phyloP scores from a whole-genome alignment of 1,140 invertebrate species.

The Amyelois transitella region DNA sequence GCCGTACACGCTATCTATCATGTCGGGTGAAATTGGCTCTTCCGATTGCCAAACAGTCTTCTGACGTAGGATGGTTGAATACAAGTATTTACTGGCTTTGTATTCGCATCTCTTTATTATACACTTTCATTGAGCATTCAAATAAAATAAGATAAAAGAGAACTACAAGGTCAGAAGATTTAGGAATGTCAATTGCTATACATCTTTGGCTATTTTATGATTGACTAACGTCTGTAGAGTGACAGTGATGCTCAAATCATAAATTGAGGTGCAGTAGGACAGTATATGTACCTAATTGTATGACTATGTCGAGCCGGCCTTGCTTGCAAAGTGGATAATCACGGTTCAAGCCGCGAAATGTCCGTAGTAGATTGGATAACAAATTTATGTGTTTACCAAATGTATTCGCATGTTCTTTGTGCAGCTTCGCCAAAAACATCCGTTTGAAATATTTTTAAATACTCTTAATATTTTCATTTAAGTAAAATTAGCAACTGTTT shows the following conservation, averaged over 20 bases:
- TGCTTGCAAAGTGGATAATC: constrained; percentile 65
- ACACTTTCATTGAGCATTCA: background rate
- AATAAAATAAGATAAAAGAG: background rate
- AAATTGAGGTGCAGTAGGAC: background rate
- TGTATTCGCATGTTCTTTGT: constrained; percentile 30
- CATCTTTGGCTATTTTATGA: background rate
- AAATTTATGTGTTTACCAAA: constrained; percentile 50
- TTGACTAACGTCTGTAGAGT: too few relatives aligned
- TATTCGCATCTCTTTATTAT: background rate
- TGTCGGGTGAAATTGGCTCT: background rate
- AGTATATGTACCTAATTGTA: background rate
- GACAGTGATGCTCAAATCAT: background rate
- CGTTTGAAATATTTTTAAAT: background rate
- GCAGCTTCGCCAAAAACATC: constrained; percentile 11
- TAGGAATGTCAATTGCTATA: background rate
- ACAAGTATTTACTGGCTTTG: background rate
- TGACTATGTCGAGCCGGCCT: constrained; percentile 30
- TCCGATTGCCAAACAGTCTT: background rate
- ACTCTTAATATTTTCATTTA: background rate
- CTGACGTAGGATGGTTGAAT: background rate
- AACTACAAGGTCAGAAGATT: background rate
- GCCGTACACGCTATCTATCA: background rate
- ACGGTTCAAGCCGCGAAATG: constrained; percentile 39
- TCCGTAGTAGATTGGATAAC: constrained; percentile 49
- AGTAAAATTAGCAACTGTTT: background rate